Base-by-base conservation (phyloP, 2,113 vertebrate species). In the Mellivora capensis region DNA sequence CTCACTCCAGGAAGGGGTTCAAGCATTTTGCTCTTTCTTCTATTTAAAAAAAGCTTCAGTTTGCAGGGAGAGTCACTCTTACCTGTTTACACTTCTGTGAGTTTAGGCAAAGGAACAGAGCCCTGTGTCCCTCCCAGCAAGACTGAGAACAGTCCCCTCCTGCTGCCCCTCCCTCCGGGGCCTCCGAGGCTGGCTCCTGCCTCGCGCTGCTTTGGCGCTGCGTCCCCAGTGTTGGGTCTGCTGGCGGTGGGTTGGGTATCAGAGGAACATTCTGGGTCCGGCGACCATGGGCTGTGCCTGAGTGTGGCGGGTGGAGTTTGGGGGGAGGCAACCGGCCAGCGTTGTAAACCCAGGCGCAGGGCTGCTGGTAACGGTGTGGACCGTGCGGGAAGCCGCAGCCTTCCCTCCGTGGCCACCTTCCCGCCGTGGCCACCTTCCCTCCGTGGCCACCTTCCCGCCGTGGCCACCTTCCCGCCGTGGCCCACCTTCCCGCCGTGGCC, bases 191-290 rank as follows among this genome's bases (percentile, higher is more conserved):
- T 37, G 17, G 64, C 34, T 69, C 67, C 67, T 9, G 62, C 67
- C 67, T 10, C 17, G 0, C 0, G 8, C 67, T 20, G 67, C 67
- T 20, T 20, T 0, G 31, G 6, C 7, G 31, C 64, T 1, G 6
- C 17, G 18, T 18, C 64, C 34, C 64, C 7, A 7, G 7, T 69
- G 7, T n/a, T 9, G 64, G 64, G 34, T 69, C 67, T 37, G 31
- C 14, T 3, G 61, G 27, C 12, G 4, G 61, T 6, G 61, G 29
- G 31, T 62, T 14, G 29, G 62, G 34, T 3, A 18, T n/a, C 3
- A 1, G 34, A 69, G 67, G 64, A 69, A n/a, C 34, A 20, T 69
- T 10, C 64, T 1, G n/a, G 67, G 17, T 9, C 34, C 7, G 17
- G 34, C 7, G 34, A 20, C 67, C 34, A 18, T 0, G 34, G 64